These are phyloP conservation scores for Salpingus planirostris DNA, from an alignment of 2,888 invertebrate genomes.

Conservation along the genomic window DNA sequence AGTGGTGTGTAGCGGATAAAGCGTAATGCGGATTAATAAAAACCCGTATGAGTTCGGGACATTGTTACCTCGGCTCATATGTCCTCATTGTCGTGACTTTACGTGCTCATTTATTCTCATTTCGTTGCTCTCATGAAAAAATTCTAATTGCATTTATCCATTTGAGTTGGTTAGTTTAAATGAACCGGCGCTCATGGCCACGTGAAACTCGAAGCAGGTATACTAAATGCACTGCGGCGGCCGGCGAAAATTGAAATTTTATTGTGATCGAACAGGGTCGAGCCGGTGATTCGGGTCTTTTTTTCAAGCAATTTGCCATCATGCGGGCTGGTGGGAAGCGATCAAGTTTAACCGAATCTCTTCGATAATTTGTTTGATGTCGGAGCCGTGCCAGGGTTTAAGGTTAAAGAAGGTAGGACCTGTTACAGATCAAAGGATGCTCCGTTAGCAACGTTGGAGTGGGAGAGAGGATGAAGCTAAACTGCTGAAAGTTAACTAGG, in stretches of 20 bases:
- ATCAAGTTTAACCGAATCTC: constrained; percentile 14
- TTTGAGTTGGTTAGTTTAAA: constrained; percentile 35
- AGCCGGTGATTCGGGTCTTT: too few relatives aligned
- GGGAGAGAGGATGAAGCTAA: constrained; percentile 15
- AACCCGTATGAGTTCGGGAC: constrained; percentile 26
- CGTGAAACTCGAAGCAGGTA: neutral
- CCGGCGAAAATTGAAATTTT: too few relatives aligned
- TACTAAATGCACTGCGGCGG: too few relatives aligned
- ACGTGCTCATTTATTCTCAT: constrained; percentile 35
- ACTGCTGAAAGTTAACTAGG: constrained; percentile 16
- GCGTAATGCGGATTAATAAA: constrained; percentile 32
- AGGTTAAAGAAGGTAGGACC: constrained; percentile 16
- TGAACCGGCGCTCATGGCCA: constrained; percentile 7
- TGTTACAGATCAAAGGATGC: constrained; percentile 17
- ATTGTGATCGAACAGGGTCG: too few relatives aligned
- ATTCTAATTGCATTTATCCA: constrained; percentile 36
- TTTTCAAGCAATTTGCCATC: constrained; percentile 4
- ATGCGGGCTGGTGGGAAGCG: constrained; percentile 7
- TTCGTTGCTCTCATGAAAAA: constrained; percentile 29
- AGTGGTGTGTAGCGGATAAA: constrained; percentile 11
- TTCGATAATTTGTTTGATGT: constrained; percentile 18
- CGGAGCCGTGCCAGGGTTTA: constrained; percentile 13
- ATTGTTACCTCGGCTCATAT: constrained; percentile 27
- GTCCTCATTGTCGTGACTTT: constrained; percentile 35
- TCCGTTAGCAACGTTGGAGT: constrained; percentile 15